phyloP scores from a whole-genome alignment of 2,797 vertebrate genomes.

The Balearica regulorum region DNA sequence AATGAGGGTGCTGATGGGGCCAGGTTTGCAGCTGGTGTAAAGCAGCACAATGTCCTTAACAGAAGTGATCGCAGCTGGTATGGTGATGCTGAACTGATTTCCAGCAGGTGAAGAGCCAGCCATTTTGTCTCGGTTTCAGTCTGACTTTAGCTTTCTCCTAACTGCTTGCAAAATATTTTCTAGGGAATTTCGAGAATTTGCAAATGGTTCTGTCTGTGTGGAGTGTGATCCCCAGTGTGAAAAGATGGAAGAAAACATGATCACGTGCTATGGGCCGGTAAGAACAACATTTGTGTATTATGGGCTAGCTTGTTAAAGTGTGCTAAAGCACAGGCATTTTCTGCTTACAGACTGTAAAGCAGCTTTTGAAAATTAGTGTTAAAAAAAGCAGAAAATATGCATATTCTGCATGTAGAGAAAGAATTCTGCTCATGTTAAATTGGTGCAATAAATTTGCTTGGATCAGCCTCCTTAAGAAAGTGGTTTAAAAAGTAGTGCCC shows the following conservation, averaged over 20 bases:
- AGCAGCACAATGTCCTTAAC: neutral
- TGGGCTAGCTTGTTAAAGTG: neutral
- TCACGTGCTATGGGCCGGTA: constrained; percentile 91
- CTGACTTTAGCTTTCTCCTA: constrained; percentile 24
- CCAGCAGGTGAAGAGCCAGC: neutral
- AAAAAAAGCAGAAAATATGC: neutral
- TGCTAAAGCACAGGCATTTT: neutral
- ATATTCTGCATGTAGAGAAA: neutral
- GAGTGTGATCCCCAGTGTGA: constrained; percentile 96
- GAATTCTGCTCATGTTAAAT: neutral
- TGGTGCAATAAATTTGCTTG: neutral
- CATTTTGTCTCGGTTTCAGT: neutral
- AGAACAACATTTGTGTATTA: neutral
- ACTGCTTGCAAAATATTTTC: constrained; percentile 37
- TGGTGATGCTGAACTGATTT: neutral
- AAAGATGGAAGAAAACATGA: constrained; percentile 84
- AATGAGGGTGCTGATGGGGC: neutral
- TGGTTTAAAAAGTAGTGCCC: neutral
- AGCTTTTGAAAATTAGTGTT: neutral
- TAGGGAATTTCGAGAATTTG: constrained; percentile 91
- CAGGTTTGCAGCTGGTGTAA: neutral
- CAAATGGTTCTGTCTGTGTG: constrained; percentile 88
- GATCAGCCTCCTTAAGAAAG: neutral
- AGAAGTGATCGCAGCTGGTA: neutral
- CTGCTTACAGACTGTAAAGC: neutral